Base-by-base conservation (phyloP, 2,888 invertebrate genomes). In the Erebia epiphron region DNA sequence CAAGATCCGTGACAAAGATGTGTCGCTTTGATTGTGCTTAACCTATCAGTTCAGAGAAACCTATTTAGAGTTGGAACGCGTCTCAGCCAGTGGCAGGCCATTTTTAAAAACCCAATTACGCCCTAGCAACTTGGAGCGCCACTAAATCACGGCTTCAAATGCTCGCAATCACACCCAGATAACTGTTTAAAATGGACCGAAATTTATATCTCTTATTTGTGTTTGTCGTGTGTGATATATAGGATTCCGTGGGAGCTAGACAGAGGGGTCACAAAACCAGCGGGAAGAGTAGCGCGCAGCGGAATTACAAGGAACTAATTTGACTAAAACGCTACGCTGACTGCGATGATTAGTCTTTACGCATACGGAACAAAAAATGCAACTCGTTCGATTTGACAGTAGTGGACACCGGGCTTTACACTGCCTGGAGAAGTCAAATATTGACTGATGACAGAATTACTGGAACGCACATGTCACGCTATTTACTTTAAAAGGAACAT, bases 151-250 rank as follows among this genome's bases (percentile, higher is more conserved):
- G 50, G 65, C 18, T 67, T 70, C 69, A 69, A 75, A 73, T 71
- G 70, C 69, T 74, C 71, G 72, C 74, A 76, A 79, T 76, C 76
- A 72, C 76, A 78, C 74, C 75, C 73, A 70, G 77, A 79, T 76
- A 76, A 76, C 74, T 74, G 79, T 79, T 79, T 77, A 76, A 79
- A 79, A 78, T 77, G 79, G 77, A 76, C 75, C 73, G 73, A 77
- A 78, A 82, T 81, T 78, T 80, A 82, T 80, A 76, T 74, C 76
- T 71, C 73, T 76, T 77, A 82, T 80, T 82, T 82, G 81, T 81
- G 78, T 78, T 76, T 79, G 80, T 80, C 81, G 75, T 73, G 75
- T 73, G 77, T 74, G 77, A 78, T 78, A 79, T 78, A 77, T 79
- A 75, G 75, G 72, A 76, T 73, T 75, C 77, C 75, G 76, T 73